These are phyloP conservation scores for Sinhomidia bicolor DNA, from an alignment of 2,888 invertebrate genomes.

Conservation along the genomic window DNA sequence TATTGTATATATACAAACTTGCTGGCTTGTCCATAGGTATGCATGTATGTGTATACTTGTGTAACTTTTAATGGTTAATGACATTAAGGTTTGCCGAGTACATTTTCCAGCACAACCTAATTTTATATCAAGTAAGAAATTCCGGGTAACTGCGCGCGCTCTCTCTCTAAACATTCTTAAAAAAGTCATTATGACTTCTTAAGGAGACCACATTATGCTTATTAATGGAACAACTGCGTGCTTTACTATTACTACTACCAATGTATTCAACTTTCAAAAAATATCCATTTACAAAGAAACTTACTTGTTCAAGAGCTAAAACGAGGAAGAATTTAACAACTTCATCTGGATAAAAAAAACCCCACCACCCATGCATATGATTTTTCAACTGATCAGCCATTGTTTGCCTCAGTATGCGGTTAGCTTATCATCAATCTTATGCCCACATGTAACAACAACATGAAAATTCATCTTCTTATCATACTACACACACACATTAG, in stretches of 20 bases:
- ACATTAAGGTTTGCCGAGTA: background rate
- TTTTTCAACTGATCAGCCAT: constrained; percentile 37
- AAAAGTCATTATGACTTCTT: constrained; percentile 23
- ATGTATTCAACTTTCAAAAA: background rate
- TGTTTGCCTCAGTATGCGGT: constrained; percentile 53
- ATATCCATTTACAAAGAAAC: constrained; percentile 18
- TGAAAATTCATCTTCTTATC: background rate
- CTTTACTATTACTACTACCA: background rate
- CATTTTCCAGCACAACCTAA: background rate
- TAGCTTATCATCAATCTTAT: constrained; percentile 16
- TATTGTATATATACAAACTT: background rate
- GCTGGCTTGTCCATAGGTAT: background rate
- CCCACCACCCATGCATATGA: constrained; percentile 31
- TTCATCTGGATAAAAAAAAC: constrained; percentile 50
- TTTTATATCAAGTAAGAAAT: background rate
- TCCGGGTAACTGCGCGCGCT: background rate
- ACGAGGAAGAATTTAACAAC: constrained; percentile 43
- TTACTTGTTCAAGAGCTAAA: background rate
- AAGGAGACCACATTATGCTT: background rate
- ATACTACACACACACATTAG: background rate
- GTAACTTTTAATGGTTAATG: constrained; percentile 19
- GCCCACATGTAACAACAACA: background rate
- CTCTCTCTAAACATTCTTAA: background rate
- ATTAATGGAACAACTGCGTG: background rate
- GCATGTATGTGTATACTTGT: background rate